Percentiles rank a stretch among this genome's conserved stretches.
These are phyloP conservation scores for Melipona beecheii DNA, from an alignment of 2,888 invertebrate species.

Conservation along the genomic window DNA sequence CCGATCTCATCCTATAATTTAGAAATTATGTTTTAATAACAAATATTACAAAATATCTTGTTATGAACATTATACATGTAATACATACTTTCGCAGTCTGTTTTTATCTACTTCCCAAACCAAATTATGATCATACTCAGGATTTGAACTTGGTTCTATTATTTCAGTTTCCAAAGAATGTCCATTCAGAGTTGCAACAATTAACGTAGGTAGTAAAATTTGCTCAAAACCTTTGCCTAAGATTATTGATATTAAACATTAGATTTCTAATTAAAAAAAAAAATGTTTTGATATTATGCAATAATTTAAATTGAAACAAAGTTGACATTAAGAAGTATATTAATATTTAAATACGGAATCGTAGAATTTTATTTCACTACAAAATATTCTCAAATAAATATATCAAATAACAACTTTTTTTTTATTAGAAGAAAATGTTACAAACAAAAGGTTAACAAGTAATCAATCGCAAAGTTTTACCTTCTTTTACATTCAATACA, in stretches of 20 bases:
- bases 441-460: slow-evolving; percentile 21
- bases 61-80: neutral
- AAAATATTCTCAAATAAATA: neutral
- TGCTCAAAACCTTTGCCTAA: slow-evolving; percentile 87
- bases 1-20: slow-evolving; percentile 87
- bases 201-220: slow-evolving; percentile 85
- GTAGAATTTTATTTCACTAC: neutral
- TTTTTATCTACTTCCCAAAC: slow-evolving; percentile 92
- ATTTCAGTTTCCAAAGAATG: slow-evolving; percentile 89
- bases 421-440: neutral
- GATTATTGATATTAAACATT: neutral
- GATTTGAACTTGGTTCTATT: slow-evolving; percentile 86
- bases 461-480: slow-evolving; percentile 76
- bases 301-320: slow-evolving; percentile 12
- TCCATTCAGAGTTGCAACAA: slow-evolving; percentile 88
- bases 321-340: neutral
- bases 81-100: slow-evolving; percentile 87
- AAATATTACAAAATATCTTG: slow-evolving; percentile 50
- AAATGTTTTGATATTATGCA: neutral
- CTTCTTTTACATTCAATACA: slow-evolving; percentile 88
- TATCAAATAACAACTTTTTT: neutral
- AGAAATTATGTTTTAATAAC: slow-evolving; percentile 3
- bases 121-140: slow-evolving; percentile 89
- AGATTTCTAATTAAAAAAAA: neutral
- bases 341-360: neutral